Evolutionary conservation across 2,113 vertebrate species (phyloP).

Genomic region (Lepus timidus): DNA sequence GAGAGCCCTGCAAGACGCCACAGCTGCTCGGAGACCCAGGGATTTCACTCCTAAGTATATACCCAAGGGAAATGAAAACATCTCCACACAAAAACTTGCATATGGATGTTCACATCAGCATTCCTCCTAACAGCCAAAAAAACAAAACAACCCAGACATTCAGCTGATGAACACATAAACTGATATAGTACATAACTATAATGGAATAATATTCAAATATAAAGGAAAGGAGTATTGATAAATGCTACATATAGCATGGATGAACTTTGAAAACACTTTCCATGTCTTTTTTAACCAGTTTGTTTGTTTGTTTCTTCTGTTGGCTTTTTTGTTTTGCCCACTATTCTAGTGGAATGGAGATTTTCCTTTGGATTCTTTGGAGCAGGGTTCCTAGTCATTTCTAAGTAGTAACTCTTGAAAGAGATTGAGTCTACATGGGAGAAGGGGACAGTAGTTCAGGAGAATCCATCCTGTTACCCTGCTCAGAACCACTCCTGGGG

Average conservation of each 20-base stretch:
- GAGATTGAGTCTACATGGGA: fast-evolving
- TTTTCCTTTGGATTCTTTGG: not conserved
- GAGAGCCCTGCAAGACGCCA: not conserved
- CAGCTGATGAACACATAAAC: not conserved
- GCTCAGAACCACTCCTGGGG: not conserved
- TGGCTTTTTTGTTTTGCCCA: not conserved
- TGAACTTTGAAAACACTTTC: not conserved
- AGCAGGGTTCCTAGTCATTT: not conserved
- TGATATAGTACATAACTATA: not conserved
- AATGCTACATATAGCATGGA: not conserved
- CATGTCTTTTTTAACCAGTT: not conserved
- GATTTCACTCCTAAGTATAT: not conserved
- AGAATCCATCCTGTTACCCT: fast-evolving
- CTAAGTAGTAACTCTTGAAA: not conserved
- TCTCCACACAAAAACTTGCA: not conserved
- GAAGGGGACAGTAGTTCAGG: not conserved
- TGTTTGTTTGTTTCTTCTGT: not conserved
- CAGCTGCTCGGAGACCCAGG: not conserved
- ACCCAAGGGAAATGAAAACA: not conserved
- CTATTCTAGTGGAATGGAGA: not conserved
- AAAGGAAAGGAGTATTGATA: not conserved
- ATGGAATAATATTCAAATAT: not conserved
- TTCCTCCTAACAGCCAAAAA: not conserved
- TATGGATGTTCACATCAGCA: not conserved
- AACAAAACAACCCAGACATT: not conserved